These are phyloP conservation scores for Aptenodytes patagonicus DNA, from an alignment of 2,113 vertebrate species.

Conservation along the genomic window DNA sequence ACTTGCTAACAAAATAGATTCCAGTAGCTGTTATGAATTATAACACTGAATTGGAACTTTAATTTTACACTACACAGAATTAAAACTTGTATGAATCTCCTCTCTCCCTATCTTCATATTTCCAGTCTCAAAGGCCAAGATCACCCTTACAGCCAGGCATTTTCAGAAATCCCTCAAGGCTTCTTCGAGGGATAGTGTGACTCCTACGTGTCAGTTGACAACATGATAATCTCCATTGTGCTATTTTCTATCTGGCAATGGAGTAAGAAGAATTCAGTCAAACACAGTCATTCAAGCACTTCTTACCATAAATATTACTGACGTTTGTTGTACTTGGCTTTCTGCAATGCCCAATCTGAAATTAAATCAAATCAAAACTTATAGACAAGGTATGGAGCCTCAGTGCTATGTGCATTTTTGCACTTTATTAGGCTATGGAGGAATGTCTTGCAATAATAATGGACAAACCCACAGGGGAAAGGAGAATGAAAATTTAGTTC, in stretches of 20 bases:
- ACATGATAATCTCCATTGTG: background rate
- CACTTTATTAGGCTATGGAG: background rate
- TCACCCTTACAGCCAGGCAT: background rate
- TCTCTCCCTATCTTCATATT: background rate
- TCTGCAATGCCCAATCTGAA: background rate
- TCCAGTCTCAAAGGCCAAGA: background rate
- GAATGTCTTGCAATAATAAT: background rate
- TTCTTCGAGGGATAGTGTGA: background rate
- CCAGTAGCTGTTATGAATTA: background rate
- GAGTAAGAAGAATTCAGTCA: background rate
- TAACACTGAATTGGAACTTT: background rate
- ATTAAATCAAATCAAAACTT: background rate
- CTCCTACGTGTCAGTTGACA: background rate
- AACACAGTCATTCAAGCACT: background rate
- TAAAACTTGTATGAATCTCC: background rate
- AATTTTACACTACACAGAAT: background rate
- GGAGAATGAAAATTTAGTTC: background rate
- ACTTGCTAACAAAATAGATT: background rate
- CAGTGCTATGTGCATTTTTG: background rate
- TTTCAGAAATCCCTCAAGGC: background rate
- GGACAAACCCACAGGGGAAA: background rate
- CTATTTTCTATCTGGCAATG: background rate
- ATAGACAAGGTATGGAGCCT: background rate
- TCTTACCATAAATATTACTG: background rate
- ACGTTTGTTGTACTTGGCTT: background rate